Evolutionary conservation across 2,797 vertebrate species (phyloP), one percentile per base, ranked within the genome.

Genomic region (Falco berigora): DNA sequence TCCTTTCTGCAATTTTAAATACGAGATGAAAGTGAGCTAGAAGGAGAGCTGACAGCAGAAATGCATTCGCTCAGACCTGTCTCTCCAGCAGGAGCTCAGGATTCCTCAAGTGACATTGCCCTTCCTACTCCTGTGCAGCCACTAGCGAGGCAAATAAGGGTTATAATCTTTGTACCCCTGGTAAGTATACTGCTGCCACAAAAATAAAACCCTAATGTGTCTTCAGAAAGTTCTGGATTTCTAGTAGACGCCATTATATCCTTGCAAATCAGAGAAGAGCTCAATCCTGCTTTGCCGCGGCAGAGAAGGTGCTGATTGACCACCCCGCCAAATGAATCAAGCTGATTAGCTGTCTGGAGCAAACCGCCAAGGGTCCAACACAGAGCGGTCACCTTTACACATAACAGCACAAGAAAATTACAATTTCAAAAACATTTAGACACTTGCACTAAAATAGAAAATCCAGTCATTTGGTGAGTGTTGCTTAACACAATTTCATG

Each of bases 371-470:
- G 96, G 94, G 94, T 93, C 95, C 71, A 36, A 89, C 68, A n/a
- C 8, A 1, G 81, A 89, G 96, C 84, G 96, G 98, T 98, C 98
- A 98, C 97, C 98, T 98, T 98, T 98, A 97, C 98, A 98, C 97
- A 94, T 91, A 98, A 86, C 97, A 97, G 98, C 97, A 97, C 97
- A 98, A 90, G 97, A 94, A 98, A 97, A 98, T 98, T 97, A 97
- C 94, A 90, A 86, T 94, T 96, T 92, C 49, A 95, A 87, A 96
- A 96, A 78, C 88, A 96, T 95, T 94, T 86, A 96, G 95, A 76
- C 90, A 66, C 91, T 95, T 74, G 79, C 30, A 86, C 94, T 93
- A 87, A 97, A 97, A 94, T 55, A 98, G 98, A 96, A 97, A 97
- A 97, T 91, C 93, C 87, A 80, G 96, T 64, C 94, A 68, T 96